A percentile compares a stretch with the other conserved stretches of the same genome.
Evolutionary conservation across 2,888 invertebrate genomes (phyloP).

Genomic region (Biston betularia): DNA sequence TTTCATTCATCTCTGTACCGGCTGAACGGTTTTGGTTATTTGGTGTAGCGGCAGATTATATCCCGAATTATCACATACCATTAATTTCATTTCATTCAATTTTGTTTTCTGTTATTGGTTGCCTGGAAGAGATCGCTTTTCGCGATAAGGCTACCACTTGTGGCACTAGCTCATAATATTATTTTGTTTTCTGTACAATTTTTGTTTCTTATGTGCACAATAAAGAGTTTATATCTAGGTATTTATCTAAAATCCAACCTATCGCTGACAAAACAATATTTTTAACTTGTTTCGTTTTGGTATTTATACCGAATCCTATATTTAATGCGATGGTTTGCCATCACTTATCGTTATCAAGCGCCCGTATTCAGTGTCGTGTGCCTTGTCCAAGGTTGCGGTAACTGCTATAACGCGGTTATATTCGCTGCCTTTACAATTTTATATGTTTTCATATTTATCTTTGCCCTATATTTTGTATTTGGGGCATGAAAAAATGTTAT

Average conservation of each 20-base stretch:
- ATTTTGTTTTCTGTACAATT: too few species aligned
- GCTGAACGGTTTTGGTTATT: too few species aligned
- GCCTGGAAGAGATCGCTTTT: too few species aligned
- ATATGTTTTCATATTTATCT: background rate
- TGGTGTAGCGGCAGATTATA: too few species aligned
- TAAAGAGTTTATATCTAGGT: too few species aligned
- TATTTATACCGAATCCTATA: slow-evolving; percentile 30
- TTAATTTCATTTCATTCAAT: background rate
- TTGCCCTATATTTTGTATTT: background rate
- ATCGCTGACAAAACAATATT: slow-evolving; percentile 1
- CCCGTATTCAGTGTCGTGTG: slow-evolving; percentile 36
- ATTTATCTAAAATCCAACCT: background rate
- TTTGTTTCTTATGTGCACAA: too few species aligned
- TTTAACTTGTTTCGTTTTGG: slow-evolving; percentile 16
- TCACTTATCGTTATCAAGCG: slow-evolving; percentile 32
- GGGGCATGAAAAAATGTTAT: too few species aligned
- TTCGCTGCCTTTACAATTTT: slow-evolving; percentile 3
- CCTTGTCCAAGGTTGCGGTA: slow-evolving; percentile 22
- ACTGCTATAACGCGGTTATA: slow-evolving; percentile 15
- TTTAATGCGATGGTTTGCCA: slow-evolving; percentile 21
- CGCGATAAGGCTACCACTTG: too few species aligned
- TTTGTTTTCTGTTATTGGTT: too few species aligned
- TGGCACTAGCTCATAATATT: too few species aligned
- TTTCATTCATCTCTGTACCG: too few species aligned
- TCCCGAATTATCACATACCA: too few species aligned